Conservation (phyloP, 2,113 vertebrate genomes). For the Alces alces region DNA sequence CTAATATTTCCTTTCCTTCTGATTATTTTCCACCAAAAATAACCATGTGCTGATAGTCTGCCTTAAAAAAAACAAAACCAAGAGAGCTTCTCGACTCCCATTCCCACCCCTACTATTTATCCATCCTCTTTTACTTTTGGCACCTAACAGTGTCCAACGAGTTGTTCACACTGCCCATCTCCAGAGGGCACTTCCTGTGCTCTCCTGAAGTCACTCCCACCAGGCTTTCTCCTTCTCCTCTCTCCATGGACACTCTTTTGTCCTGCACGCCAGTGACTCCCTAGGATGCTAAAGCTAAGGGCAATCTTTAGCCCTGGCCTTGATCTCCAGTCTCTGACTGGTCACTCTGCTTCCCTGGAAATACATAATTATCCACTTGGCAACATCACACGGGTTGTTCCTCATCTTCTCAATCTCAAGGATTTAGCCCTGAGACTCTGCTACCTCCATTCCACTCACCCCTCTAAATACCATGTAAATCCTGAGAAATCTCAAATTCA, state of each 20-base stretch:
- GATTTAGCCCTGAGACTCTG: neutral
- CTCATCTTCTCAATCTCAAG: neutral
- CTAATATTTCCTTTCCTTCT: neutral
- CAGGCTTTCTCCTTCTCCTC: neutral
- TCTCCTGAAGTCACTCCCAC: neutral
- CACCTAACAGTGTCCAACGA: neutral
- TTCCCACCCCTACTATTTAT: neutral
- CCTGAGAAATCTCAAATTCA: neutral
- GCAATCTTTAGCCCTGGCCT: neutral
- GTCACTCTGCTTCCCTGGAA: neutral
- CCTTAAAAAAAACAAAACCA: neutral
- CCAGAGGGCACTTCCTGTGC: neutral
- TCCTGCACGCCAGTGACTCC: neutral
- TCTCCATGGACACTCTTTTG: neutral
- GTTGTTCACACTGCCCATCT: neutral
- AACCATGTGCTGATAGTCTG: neutral
- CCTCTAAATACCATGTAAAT: neutral
- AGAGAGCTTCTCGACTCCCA: neutral
- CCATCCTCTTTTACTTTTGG: neutral
- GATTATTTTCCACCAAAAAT: neutral
- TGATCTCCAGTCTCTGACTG: neutral
- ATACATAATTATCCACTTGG: neutral
- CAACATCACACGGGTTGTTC: neutral
- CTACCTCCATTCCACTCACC: neutral
- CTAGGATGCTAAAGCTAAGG: neutral